A percentile compares a stretch with the other conserved stretches of the same genome.
Conservation (phyloP, 2,888 invertebrate genomes). For the Rugalucina vietnamica region DNA sequence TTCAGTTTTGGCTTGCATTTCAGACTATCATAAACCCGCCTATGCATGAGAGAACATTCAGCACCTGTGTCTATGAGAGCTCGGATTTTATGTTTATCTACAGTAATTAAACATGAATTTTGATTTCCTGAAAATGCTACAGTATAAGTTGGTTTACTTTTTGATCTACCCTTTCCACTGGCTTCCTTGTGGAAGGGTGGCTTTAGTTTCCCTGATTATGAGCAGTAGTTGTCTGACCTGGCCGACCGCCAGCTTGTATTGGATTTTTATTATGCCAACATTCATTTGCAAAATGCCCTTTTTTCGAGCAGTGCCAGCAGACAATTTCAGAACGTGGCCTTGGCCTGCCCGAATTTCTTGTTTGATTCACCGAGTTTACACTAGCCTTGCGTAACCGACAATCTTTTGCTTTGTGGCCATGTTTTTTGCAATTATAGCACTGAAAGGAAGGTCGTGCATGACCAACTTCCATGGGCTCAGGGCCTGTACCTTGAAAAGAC, state of each 20-base stretch:
- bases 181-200: neutral
- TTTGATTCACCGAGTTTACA: neutral
- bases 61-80: conserved; percentile 36
- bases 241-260: neutral
- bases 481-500: neutral
- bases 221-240: too few species aligned
- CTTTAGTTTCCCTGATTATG: neutral
- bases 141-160: neutral
- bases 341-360: too few species aligned
- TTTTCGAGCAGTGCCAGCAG: conserved; percentile 10
- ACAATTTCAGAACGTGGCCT: neutral
- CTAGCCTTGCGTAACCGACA: neutral
- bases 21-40: neutral
- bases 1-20: conserved; percentile 13
- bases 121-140: conserved; percentile 3
- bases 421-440: conserved; percentile 4
- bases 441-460: neutral
- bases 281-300: neutral
- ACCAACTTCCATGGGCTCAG: conserved; percentile 35
- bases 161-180: neutral
- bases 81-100: conserved; percentile 39
- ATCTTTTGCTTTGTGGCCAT: conserved; percentile 9
- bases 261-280: neutral
- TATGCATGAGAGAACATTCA: conserved; percentile 27
- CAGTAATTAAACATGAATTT: conserved; percentile 20